Evolutionary conservation across 2,888 invertebrate genomes (phyloP).

Genomic region (Arctia plantaginis): DNA sequence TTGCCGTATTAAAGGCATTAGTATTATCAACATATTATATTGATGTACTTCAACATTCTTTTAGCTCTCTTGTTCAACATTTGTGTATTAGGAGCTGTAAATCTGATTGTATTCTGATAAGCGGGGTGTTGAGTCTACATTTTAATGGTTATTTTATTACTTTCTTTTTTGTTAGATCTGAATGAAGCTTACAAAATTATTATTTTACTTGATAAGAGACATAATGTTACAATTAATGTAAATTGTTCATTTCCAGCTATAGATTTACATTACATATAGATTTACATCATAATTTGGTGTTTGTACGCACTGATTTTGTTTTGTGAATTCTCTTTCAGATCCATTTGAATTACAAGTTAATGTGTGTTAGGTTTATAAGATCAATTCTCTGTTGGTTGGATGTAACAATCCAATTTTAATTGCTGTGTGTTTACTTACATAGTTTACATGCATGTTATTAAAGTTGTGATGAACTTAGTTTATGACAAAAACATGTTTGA

Average conservation of each 20-base stretch:
- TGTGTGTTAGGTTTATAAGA: conserved; percentile 72
- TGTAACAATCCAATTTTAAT: conserved; percentile 23
- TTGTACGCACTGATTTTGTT: conserved; percentile 55
- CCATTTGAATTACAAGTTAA: conserved; percentile 69
- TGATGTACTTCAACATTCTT: conserved; percentile 46
- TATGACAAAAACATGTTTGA: conserved; percentile 19
- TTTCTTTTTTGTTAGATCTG: conserved; percentile 76
- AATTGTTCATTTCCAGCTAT: conserved; percentile 43
- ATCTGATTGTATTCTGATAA: conserved; percentile 49
- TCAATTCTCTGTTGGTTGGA: conserved; percentile 68
- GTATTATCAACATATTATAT: conserved; percentile 33
- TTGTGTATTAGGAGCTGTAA: conserved; percentile 62
- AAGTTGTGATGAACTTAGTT: conserved; percentile 33
- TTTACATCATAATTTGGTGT: conserved; percentile 45
- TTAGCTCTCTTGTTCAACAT: conserved; percentile 52
- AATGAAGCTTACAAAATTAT: conserved; percentile 75
- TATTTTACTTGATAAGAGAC: conserved; percentile 46
- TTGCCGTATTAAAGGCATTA: conserved; percentile 43
- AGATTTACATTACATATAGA: conserved; percentile 35
- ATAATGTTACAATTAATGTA: conserved; percentile 40
- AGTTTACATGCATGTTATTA: conserved; percentile 32
- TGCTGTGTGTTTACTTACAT: conserved; percentile 18
- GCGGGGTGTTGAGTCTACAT: conserved; percentile 60
- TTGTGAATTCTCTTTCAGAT: conserved; percentile 82
- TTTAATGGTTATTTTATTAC: conserved; percentile 62